Evolutionary conservation across 2,888 invertebrate species (phyloP).

Genomic region (Trissoscelio sp.): DNA sequence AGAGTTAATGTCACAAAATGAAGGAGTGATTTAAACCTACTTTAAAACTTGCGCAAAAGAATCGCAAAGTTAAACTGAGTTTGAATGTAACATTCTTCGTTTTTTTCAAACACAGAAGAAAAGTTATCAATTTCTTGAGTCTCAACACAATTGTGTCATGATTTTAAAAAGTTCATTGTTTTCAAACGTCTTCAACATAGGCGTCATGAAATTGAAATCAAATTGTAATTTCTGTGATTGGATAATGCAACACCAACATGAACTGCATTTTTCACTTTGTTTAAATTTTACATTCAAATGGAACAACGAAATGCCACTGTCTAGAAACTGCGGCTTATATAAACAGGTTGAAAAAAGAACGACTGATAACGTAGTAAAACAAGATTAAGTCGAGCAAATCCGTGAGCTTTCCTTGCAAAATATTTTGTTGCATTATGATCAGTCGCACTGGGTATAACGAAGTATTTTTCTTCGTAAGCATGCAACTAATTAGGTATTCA

Average conservation of each 20-base stretch:
- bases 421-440: neutral
- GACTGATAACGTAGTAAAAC: neutral
- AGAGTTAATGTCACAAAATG: conserved; percentile 33
- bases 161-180: conserved; percentile 11
- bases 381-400: neutral
- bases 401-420: neutral
- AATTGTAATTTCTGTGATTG: neutral
- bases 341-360: neutral
- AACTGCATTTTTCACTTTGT: neutral
- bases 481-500: conserved; percentile 7
- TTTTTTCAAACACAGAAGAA: neutral
- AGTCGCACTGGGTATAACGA: neutral
- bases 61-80: conserved; percentile 11
- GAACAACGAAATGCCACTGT: neutral
- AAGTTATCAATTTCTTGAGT: conserved; percentile 16
- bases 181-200: neutral
- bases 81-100: conserved; percentile 7
- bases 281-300: neutral
- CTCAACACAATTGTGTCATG: conserved; percentile 4
- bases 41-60: conserved; percentile 8
- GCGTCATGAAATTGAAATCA: neutral
- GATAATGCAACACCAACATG: neutral
- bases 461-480: conserved; percentile 4
- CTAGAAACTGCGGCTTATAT: neutral
- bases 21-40: conserved; percentile 29